Conservation (phyloP, 2,888 invertebrate species). For the Aspidapion aeneum region DNA sequence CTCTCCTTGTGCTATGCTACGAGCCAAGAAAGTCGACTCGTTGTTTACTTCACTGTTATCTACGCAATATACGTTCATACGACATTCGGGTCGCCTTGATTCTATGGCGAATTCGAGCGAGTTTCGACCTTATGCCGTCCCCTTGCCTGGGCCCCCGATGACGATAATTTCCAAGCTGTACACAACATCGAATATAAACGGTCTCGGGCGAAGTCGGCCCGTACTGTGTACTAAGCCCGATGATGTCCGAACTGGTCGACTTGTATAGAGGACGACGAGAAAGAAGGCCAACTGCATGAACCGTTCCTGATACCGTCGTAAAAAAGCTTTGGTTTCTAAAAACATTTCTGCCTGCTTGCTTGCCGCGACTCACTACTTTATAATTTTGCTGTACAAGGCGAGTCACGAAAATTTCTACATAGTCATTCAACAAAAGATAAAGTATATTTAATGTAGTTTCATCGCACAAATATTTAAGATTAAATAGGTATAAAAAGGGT, state of each 20-base stretch:
- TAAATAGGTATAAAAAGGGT: no score
- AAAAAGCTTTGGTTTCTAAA: constrained; percentile 33
- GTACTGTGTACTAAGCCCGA: constrained; percentile 19
- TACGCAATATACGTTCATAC: constrained; percentile 38
- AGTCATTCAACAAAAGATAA: not conserved
- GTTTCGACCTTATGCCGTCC: constrained; percentile 32
- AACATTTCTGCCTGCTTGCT: constrained; percentile 29
- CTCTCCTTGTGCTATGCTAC: constrained; percentile 29
- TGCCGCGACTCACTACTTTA: constrained; percentile 38
- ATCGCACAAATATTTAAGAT: no score
- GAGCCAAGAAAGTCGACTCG: constrained; percentile 40
- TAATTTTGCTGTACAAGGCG: constrained; percentile 3
- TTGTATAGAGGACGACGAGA: constrained; percentile 29
- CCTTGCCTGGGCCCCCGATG: constrained; percentile 45
- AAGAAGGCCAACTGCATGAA: constrained; percentile 47
- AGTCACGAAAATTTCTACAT: not conserved
- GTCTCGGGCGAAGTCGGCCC: constrained; percentile 15
- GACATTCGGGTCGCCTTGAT: constrained; percentile 30
- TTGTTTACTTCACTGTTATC: constrained; percentile 39
- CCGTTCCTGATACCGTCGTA: constrained; percentile 43
- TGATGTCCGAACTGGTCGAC: constrained; percentile 28
- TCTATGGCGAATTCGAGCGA: constrained; percentile 22
- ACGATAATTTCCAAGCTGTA: constrained; percentile 38
- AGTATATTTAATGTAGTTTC: no score
- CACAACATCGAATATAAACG: constrained; percentile 21